These are phyloP conservation scores for Eonycteris spelaea DNA, from an alignment of 2,113 vertebrate species.

Conservation along the genomic window DNA sequence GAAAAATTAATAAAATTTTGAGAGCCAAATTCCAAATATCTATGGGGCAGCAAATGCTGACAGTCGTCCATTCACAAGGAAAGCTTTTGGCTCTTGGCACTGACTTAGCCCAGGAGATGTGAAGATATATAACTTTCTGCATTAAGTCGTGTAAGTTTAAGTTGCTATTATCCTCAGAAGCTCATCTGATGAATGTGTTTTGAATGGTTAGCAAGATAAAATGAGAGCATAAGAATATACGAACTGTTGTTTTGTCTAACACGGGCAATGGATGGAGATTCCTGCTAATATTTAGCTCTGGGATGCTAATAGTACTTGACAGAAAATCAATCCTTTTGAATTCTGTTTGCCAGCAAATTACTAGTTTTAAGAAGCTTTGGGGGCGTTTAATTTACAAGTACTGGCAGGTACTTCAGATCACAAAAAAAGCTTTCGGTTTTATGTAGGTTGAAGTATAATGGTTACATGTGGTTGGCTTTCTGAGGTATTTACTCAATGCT, in stretches of 20 bases:
- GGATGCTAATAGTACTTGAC: constrained; percentile 54
- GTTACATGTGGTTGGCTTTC: constrained; percentile 14
- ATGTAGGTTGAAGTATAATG: neutral
- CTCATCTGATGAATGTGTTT: neutral
- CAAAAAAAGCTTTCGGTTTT: neutral
- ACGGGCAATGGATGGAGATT: constrained; percentile 15
- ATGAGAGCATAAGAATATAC: neutral
- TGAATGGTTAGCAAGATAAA: constrained; percentile 25
- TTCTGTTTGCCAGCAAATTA: constrained; percentile 56
- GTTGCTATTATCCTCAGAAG: neutral
- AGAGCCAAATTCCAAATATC: neutral
- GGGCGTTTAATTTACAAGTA: constrained; percentile 64
- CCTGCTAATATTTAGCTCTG: constrained; percentile 50
- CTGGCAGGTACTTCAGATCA: neutral
- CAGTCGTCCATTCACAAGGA: neutral
- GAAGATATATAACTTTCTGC: neutral
- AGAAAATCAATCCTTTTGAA: constrained; percentile 73
- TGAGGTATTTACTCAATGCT: neutral
- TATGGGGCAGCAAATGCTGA: neutral
- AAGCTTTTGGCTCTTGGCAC: neutral
- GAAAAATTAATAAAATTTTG: neutral
- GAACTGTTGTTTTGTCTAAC: constrained; percentile 24
- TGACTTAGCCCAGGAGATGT: neutral
- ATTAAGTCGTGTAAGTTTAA: neutral
- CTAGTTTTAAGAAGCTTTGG: constrained; percentile 34